Evolutionary conservation across 92 coral and sea anemone species (phyloP).

Genomic region (Palythoa caribaeorum): DNA sequence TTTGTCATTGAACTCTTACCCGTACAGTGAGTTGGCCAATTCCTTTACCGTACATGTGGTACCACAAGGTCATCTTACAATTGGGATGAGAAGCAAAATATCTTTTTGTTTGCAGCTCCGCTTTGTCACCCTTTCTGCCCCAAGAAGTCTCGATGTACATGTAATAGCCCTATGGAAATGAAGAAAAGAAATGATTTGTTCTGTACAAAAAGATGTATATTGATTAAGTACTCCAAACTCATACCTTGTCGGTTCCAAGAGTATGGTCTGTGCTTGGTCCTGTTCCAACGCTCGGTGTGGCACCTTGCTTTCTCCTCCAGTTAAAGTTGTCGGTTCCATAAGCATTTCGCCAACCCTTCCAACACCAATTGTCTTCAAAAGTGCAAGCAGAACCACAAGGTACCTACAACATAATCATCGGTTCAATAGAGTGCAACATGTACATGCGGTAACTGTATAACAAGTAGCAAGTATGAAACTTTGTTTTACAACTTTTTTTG

Average conservation of each 20-base stretch:
- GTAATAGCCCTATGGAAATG: slow-evolving; percentile 80
- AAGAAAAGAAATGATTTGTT: not conserved
- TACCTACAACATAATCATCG: slow-evolving; percentile 22
- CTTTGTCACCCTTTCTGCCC: slow-evolving; percentile 82
- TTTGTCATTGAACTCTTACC: slow-evolving; percentile 40
- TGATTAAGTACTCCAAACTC: not conserved
- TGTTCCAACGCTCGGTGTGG: slow-evolving; percentile 80
- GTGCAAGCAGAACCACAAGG: slow-evolving; percentile 94
- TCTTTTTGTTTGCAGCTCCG: slow-evolving; percentile 88
- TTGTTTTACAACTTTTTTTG: too few species aligned
- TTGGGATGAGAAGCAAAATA: slow-evolving; percentile 92
- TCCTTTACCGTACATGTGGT: slow-evolving; percentile 89
- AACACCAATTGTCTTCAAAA: slow-evolving; percentile 90
- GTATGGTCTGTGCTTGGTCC: slow-evolving; percentile 94
- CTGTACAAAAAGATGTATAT: not conserved
- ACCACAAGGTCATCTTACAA: slow-evolving; percentile 93
- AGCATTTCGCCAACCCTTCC: slow-evolving; percentile 94
- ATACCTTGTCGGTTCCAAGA: slow-evolving; percentile 72
- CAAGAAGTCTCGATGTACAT: slow-evolving; percentile 91
- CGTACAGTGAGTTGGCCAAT: slow-evolving; percentile 80
- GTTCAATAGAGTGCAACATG: not conserved
- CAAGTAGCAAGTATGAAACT: too few species aligned
- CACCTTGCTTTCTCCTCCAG: slow-evolving; percentile 87
- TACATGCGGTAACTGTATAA: not conserved
- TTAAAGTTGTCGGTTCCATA: slow-evolving; percentile 89